These are phyloP conservation scores for Ibidorhyncha struthersii DNA, from an alignment of 2,113 vertebrate genomes.

Conservation along the genomic window DNA sequence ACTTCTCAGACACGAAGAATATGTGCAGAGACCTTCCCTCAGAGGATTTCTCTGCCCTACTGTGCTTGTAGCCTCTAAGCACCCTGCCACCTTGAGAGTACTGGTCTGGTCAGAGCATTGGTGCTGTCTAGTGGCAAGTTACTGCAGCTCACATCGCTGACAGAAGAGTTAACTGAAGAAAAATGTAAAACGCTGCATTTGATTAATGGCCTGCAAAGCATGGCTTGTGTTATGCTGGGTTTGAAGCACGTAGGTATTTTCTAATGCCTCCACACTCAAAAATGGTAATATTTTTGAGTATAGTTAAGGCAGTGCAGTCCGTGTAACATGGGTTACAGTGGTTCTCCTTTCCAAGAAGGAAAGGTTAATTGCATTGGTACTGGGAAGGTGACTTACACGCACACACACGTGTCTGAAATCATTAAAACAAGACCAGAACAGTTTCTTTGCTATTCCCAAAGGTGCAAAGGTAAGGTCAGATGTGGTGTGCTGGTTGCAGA, in stretches of 20 bases:
- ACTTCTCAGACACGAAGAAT: background rate
- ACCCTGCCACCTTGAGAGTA: background rate
- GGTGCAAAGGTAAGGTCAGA: background rate
- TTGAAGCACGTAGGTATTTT: background rate
- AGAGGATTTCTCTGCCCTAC: background rate
- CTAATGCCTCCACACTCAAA: background rate
- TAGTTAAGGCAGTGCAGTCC: background rate
- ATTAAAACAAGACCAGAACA: background rate
- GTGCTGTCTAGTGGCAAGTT: slow-evolving; percentile 64
- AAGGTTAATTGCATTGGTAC: background rate
- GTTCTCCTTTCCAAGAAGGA: background rate
- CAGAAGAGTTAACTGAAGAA: background rate
- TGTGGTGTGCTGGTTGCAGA: background rate
- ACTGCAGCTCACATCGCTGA: background rate
- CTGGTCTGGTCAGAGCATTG: background rate
- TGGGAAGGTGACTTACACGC: background rate
- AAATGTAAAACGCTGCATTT: background rate
- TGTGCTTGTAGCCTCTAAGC: background rate
- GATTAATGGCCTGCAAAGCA: background rate
- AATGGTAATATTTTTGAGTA: background rate
- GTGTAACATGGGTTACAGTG: background rate
- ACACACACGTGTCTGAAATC: background rate
- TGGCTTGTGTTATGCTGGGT: background rate
- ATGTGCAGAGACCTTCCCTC: background rate
- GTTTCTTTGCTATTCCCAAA: background rate